Base-by-base conservation (phyloP, 2,888 invertebrate species). In the Drosophila kuntzei region DNA sequence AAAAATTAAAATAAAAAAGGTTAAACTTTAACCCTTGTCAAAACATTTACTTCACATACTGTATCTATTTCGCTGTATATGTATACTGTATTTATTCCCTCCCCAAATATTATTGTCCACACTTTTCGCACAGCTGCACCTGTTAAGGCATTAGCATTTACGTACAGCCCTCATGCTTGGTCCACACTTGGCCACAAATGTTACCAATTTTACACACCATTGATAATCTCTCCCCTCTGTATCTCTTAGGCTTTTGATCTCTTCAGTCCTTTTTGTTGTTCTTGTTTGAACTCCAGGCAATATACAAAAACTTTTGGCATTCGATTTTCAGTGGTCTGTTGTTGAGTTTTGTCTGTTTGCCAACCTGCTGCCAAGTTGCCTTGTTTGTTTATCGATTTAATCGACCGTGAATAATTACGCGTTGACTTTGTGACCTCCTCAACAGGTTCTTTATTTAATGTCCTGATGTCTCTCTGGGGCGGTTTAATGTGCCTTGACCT, bases 311-410 rank as follows among this genome's bases (percentile, higher is more conserved):
- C 32, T 60, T 53, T 54, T 29, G 53, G 34, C 27, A 53, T 44
- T 44, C 60, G 44, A 44, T 16, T 36, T 60, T 53, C 20, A 5
- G 20, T 32, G 11, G 11, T 12, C n/a, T 25, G 37, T 25, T 47
- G 27, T 12, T 7, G n/a, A 7, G 32, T 27, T 11, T 6, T 25
- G n/a, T 25, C 22, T 22, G 36, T 18, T 18, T 25, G 36, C 41
- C 22, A 16, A 27, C 47, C n/a, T 36, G 18, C 29, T 46, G 22
- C 47, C 34, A 49, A 34, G n/a, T 29, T 41, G 53, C 54, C 46
- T 51, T 69, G 61, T 70, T 62, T 77, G 71, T 76, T 85, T 83
- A 77, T 77, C 64, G 71, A 79, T 71, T 80, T 72, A 89, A 86
- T 88, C 75, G 76, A 62, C 69, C 76, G 78, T 74, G 73, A 68